Evolutionary conservation across 2,113 vertebrate genomes (phyloP), one percentile per base, ranked within the genome.

Genomic region (Acrocephalus arundinaceus): DNA sequence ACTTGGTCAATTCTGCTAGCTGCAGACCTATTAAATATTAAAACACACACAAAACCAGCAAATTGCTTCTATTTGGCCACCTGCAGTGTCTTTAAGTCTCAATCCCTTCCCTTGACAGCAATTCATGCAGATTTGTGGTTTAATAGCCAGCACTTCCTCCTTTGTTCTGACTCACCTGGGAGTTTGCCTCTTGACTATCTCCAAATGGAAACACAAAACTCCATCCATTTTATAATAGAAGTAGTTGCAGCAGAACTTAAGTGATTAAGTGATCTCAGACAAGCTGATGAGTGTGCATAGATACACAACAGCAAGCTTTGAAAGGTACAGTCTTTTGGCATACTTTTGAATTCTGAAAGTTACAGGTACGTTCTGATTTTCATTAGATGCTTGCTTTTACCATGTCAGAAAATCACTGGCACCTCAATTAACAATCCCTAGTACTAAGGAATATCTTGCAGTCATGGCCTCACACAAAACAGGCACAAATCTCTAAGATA

Each of bases 241-340:
- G 8, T 3, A 82, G 70, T 0, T 85, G 30, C 52, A 91, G 23
- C 43, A 67, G 19, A 77, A 80, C 13, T n/a, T 23, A 22, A 52
- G 5, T 20, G 18, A 61, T 77, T 5, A 81, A 55, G 25, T 30
- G 30, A 75, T 61, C 24, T 57, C 35, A 17, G n/a, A 22, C 20
- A 55, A 71, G 20, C 19, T 57, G 24, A 5, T 6, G 2, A 68
- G 6, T 0, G 0, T 39, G 6, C 37, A 73, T 1, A 1, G 57
- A 46, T 11, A 54, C 0, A 0, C 10, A 66, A 35, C 5, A 70
- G 25, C 20, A 51, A 48, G 30, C 58, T 68, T 13, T 52, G 30
- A 72, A 52, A 89, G 8, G 19, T 15, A 41, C 16, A 7, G 6
- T 51, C n/a, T n/a, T 85, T 43, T 28, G 14, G 22, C 45, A 63